phyloP scores from a whole-genome alignment of 2,888 invertebrate species.

The Campaea margaritaria region DNA sequence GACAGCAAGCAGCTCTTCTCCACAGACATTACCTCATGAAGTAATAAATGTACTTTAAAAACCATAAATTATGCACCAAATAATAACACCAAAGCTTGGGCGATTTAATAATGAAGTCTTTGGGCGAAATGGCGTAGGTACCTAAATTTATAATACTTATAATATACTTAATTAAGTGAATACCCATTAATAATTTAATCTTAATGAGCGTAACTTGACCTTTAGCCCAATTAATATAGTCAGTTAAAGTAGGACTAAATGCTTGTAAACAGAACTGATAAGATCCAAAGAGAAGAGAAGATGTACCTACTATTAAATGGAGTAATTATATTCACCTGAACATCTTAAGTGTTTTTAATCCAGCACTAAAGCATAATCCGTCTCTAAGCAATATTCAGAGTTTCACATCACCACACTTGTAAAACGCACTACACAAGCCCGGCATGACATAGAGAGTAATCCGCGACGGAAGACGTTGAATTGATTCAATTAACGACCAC shows the following conservation, averaged over 20 bases:
- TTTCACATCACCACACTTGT: conserved; percentile 50
- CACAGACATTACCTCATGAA: too few species aligned
- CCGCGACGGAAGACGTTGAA: conserved; percentile 76
- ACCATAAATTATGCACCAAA: too few species aligned
- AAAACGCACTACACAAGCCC: conserved; percentile 42
- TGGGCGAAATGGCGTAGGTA: too few species aligned
- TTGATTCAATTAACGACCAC: conserved; percentile 72
- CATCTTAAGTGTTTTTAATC: conserved; percentile 46
- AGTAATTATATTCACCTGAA: conserved; percentile 50
- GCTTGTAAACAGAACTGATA: neutral
- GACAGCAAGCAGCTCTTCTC: too few species aligned
- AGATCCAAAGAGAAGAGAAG: neutral
- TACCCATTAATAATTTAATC: neutral
- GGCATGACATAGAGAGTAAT: conserved; percentile 50
- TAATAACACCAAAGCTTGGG: too few species aligned
- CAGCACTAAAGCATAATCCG: conserved; percentile 19
- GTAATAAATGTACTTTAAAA: too few species aligned
- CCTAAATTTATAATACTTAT: too few species aligned
- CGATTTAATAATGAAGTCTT: too few species aligned
- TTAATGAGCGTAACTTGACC: neutral
- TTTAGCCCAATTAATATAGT: conserved; percentile 1
- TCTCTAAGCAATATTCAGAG: conserved; percentile 23
- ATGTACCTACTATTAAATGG: neutral
- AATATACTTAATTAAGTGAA: neutral
- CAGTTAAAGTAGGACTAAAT: neutral